phyloP scores from a whole-genome alignment of 2,113 vertebrate species.

The Sander vitreus region DNA sequence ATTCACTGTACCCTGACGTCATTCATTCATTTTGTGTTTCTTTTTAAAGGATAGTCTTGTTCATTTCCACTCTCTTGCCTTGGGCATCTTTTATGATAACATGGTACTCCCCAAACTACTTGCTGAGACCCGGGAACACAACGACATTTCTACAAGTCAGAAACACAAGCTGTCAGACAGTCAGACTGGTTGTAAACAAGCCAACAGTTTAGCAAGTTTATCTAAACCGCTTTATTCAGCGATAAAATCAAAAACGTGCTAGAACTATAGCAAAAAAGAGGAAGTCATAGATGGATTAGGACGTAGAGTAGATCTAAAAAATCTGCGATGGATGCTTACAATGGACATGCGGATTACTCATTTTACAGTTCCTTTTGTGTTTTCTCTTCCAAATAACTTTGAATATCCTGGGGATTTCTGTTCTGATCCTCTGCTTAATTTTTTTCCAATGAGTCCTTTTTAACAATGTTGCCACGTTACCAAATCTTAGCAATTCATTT shows the following conservation, averaged over 20 bases:
- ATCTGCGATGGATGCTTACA: neutral
- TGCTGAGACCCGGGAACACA: neutral
- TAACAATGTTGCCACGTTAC: neutral
- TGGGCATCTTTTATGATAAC: neutral
- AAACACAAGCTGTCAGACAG: neutral
- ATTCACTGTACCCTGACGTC: neutral
- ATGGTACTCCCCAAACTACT: neutral
- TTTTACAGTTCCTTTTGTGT: too few relatives aligned
- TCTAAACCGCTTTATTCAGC: neutral
- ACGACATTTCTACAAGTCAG: neutral
- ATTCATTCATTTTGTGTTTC: neutral
- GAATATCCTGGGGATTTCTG: neutral
- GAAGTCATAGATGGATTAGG: neutral
- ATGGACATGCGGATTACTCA: too few relatives aligned
- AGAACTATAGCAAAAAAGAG: neutral
- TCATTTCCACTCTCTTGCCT: neutral
- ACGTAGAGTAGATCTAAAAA: neutral
- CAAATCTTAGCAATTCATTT: neutral
- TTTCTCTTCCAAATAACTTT: too few relatives aligned
- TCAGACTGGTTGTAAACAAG: too few relatives aligned
- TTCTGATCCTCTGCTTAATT: neutral
- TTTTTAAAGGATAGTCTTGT: neutral
- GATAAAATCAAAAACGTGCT: neutral
- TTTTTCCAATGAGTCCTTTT: too few relatives aligned
- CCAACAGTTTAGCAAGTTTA: neutral